These are phyloP conservation scores for Catamblyrhynchus diadema DNA, from an alignment of 2,797 vertebrate species.

Conservation along the genomic window DNA sequence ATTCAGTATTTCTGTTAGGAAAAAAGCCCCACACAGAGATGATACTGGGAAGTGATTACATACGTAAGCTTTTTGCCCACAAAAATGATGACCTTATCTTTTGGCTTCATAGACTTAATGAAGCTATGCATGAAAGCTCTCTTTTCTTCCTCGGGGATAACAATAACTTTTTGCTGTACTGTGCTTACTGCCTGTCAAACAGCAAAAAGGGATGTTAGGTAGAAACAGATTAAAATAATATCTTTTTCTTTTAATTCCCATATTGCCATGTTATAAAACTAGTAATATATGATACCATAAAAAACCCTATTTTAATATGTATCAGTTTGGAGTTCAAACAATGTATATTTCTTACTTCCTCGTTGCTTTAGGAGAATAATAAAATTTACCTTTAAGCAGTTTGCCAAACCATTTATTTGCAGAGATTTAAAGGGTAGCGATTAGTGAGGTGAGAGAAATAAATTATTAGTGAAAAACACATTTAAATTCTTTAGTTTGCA, in stretches of 20 bases:
- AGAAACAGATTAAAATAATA: not conserved
- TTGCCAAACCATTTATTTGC: not conserved
- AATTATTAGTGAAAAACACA: not conserved
- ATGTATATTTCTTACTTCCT: not conserved
- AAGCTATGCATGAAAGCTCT: slow-evolving; percentile 84
- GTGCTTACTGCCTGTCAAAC: slow-evolving; percentile 87
- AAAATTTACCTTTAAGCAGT: not conserved
- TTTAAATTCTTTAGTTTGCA: not conserved
- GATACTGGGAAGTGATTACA: slow-evolving; percentile 57
- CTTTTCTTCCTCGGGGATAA: slow-evolving; percentile 90
- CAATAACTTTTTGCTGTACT: slow-evolving; percentile 86
- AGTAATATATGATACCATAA: not conserved
- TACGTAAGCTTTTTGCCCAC: slow-evolving; percentile 91
- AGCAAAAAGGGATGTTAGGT: not conserved
- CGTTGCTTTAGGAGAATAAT: not conserved
- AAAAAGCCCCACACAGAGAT: not conserved
- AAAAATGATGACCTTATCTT: slow-evolving; percentile 93
- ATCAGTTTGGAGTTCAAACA: not conserved
- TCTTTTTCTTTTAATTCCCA: not conserved
- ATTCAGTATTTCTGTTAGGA: not conserved
- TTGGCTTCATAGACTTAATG: slow-evolving; percentile 83
- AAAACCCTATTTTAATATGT: not conserved
- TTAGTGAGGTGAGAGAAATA: not conserved
- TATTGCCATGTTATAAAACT: not conserved
- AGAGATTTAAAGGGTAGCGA: not conserved